A percentile compares a stretch with the other conserved stretches of the same genome.
Conservation (phyloP, 2,888 invertebrate genomes). For the Epinotia ramella region DNA sequence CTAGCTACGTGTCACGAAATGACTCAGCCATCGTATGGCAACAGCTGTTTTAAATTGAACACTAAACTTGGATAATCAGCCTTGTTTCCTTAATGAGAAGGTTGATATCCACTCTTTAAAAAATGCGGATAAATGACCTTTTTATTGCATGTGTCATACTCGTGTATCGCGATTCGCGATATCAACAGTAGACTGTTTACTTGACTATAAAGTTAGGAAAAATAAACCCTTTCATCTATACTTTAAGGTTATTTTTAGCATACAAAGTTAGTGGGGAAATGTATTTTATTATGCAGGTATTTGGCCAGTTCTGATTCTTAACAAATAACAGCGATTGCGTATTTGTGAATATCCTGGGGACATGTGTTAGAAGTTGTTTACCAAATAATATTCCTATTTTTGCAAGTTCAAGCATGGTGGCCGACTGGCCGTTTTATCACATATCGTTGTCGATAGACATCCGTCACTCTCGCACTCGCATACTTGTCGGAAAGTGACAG, state of each 20-base stretch:
- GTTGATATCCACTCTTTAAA: not conserved
- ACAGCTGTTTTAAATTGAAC: constrained; percentile 14
- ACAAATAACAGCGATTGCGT: not conserved
- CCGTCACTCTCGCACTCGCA: too few species aligned
- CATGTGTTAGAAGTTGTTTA: not conserved
- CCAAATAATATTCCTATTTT: too few species aligned
- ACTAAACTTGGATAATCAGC: not conserved
- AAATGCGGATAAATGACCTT: not conserved
- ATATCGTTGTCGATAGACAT: too few species aligned
- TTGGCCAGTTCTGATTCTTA: not conserved
- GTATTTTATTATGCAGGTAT: not conserved
- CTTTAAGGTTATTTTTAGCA: not conserved
- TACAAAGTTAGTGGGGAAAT: not conserved
- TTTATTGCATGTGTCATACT: not conserved
- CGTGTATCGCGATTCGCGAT: not conserved
- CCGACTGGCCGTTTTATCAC: too few species aligned
- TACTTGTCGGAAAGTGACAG: too few species aligned
- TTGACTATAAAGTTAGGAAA: not conserved
- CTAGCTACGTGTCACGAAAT: constrained; percentile 1
- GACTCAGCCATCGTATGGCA: constrained; percentile 18
- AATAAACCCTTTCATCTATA: not conserved
- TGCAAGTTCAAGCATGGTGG: too few species aligned
- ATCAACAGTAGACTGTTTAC: constrained; percentile 3
- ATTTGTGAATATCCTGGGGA: not conserved
- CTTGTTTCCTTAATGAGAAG: not conserved